Conservation (phyloP, 2,113 vertebrate genomes). For the Loxodonta africana region DNA sequence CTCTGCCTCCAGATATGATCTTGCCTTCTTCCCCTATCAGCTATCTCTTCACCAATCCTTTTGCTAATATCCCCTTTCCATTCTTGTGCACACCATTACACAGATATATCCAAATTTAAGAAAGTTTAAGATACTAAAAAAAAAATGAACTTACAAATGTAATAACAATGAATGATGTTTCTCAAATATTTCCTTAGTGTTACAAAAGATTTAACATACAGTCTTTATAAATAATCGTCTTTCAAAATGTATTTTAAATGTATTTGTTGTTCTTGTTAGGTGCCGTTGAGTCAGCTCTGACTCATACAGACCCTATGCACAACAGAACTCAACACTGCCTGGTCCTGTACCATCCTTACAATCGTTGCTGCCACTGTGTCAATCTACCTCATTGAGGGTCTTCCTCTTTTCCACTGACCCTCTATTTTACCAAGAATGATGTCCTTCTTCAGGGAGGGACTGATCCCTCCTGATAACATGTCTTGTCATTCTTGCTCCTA, state of each 20-base stretch:
- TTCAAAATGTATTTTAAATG: not conserved
- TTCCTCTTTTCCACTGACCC: no score
- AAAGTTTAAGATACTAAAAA: conserved; percentile 1
- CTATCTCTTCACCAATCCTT: not conserved
- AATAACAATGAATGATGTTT: not conserved
- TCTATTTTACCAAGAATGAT: no score
- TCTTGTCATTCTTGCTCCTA: no score
- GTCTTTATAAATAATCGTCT: not conserved
- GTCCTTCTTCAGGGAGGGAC: no score
- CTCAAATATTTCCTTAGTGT: conserved; percentile 3
- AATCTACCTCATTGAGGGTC: no score
- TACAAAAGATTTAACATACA: not conserved
- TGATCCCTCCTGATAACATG: no score
- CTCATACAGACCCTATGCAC: no score
- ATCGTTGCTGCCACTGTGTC: no score
- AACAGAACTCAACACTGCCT: no score
- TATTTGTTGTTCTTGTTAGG: not conserved
- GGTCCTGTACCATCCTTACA: not conserved
- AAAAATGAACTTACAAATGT: not conserved
- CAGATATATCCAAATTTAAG: not conserved
- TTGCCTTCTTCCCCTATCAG: not conserved
- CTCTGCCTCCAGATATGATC: not conserved
- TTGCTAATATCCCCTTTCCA: not conserved
- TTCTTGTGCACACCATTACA: not conserved
- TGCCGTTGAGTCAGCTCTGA: no score